Evolutionary conservation across 2,113 vertebrate species (phyloP).

Genomic region (Cryptomyrus ogoouensis): DNA sequence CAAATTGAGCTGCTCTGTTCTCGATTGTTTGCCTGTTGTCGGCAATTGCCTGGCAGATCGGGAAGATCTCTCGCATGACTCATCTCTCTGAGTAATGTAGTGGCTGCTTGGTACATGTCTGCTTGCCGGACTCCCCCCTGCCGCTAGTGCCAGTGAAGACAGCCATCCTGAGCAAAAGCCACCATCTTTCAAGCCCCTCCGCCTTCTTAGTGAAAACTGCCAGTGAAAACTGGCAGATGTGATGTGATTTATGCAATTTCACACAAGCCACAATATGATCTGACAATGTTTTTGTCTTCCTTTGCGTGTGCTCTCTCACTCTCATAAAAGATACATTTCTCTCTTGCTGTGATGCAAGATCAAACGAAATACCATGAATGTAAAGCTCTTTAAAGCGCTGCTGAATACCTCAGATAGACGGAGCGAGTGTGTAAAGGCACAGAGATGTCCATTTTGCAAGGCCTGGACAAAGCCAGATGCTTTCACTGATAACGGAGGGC

Average conservation of each 20-base stretch:
- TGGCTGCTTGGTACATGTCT: not conserved
- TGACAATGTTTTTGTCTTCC: not conserved
- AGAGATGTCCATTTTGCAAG: not conserved
- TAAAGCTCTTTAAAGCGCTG: not conserved
- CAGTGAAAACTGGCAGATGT: slow-evolving; percentile 12
- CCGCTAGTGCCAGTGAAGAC: not conserved
- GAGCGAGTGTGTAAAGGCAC: not conserved
- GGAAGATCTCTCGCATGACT: not conserved
- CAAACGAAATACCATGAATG: not conserved
- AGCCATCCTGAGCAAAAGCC: not conserved
- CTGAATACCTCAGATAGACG: not conserved
- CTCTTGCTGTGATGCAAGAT: not conserved
- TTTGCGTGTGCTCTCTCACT: not conserved
- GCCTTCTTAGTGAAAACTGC: not conserved
- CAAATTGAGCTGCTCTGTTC: not conserved
- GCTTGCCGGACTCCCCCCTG: not conserved
- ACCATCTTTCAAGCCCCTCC: slow-evolving; percentile 2
- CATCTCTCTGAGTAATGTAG: not conserved
- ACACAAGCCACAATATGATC: not conserved
- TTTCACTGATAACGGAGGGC: not conserved
- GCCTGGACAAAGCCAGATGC: not conserved
- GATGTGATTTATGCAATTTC: not conserved
- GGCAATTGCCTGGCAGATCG: not conserved
- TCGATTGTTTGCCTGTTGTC: not conserved
- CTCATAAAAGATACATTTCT: not conserved